Conservation (phyloP, 35 echinoderm and acorn worm genomes). For the Apostichopus japonicus region DNA sequence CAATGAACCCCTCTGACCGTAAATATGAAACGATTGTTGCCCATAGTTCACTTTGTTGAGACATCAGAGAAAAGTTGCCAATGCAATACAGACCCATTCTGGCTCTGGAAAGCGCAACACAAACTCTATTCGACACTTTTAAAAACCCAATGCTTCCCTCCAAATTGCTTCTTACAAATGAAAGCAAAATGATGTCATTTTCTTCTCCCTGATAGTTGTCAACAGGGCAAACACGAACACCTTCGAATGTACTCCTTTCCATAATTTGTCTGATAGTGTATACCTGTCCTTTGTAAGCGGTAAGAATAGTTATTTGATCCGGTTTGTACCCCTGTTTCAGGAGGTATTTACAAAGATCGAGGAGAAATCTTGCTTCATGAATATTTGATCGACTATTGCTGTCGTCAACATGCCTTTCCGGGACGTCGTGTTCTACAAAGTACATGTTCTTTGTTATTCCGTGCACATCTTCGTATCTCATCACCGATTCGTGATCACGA, state of each 20-base stretch:
- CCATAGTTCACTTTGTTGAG: slow-evolving; percentile 66
- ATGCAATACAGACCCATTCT: slow-evolving; percentile 72
- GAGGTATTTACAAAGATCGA: slow-evolving; percentile 58
- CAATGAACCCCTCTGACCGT: slow-evolving; percentile 1
- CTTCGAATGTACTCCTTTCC: background rate
- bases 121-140: slow-evolving; percentile 60
- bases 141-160: slow-evolving; percentile 79
- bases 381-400: slow-evolving; percentile 81
- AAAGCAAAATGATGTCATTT: slow-evolving; percentile 82
- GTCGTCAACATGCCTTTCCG: slow-evolving; percentile 30
- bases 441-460: slow-evolving; percentile 69
- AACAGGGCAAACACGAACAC: slow-evolving; percentile 41
- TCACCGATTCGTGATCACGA: slow-evolving; percentile 59
- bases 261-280: slow-evolving; percentile 41
- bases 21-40: slow-evolving; percentile 50
- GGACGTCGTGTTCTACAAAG: slow-evolving; percentile 70
- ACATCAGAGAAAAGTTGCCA: slow-evolving; percentile 72
- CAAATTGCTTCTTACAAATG: slow-evolving; percentile 66
- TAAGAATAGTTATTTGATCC: slow-evolving; percentile 71
- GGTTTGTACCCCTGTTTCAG: slow-evolving; percentile 54
- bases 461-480: slow-evolving; percentile 5
- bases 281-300: slow-evolving; percentile 63
- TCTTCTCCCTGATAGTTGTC: slow-evolving; percentile 84
- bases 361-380: slow-evolving; percentile 66
- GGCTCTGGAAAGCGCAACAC: slow-evolving; percentile 66